phyloP scores from a whole-genome alignment of 2,113 vertebrate genomes.

The Albula goreensis region DNA sequence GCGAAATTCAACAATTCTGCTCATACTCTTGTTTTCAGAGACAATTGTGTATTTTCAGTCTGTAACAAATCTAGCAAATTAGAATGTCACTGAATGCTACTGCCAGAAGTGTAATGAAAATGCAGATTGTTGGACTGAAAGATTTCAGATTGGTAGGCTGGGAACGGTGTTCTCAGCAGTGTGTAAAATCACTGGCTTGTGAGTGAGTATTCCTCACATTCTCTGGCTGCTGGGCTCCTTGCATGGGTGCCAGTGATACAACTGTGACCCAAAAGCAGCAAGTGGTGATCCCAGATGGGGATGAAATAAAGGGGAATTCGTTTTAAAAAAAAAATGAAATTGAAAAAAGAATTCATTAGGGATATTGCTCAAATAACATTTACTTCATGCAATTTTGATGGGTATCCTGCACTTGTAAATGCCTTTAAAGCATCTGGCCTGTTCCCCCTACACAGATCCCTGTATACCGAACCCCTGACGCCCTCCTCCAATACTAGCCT shows the following conservation, averaged over 20 bases:
- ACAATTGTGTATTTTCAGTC: not conserved
- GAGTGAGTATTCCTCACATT: no score
- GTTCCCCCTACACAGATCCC: constrained; percentile 60
- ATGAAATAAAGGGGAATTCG: not conserved
- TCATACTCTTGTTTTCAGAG: not conserved
- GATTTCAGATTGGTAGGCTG: no score
- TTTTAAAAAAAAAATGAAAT: not conserved
- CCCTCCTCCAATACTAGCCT: constrained; percentile 80
- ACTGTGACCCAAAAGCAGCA: not conserved
- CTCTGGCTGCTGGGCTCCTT: no score
- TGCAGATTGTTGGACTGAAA: no score
- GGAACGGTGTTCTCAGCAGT: no score
- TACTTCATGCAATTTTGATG: not conserved
- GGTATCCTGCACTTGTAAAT: not conserved
- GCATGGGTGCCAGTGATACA: not conserved
- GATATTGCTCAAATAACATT: not conserved
- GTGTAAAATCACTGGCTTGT: no score
- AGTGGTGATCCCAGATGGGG: not conserved
- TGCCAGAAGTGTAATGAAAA: not conserved
- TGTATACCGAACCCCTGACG: constrained; percentile 74
- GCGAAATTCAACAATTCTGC: not conserved
- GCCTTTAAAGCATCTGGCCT: not conserved
- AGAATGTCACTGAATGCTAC: not conserved
- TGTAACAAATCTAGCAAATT: not conserved
- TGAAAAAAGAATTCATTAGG: not conserved